Evolutionary conservation across 2,797 vertebrate genomes (phyloP).

Genomic region (Oreochromis mossambicus): DNA sequence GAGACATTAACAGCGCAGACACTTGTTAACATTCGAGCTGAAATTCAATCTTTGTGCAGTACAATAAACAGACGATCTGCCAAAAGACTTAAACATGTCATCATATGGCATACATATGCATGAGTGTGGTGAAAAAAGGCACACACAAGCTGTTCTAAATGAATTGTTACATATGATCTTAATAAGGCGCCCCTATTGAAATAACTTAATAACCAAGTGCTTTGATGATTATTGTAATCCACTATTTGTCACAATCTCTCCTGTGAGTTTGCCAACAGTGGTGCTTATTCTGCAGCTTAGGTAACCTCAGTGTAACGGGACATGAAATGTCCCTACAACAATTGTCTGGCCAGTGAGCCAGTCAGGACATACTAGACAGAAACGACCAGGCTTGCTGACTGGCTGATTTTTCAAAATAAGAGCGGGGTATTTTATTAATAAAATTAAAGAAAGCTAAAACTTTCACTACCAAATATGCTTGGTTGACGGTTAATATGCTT

Average conservation of each 20-base stretch:
- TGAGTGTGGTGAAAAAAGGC: neutral
- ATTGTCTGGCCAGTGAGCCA: neutral
- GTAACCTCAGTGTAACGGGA: neutral
- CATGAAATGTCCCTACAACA: neutral
- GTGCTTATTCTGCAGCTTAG: neutral
- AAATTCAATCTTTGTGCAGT: neutral
- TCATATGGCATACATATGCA: neutral
- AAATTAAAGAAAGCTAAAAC: neutral
- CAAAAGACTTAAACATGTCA: neutral
- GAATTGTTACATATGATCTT: neutral
- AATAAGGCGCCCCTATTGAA: neutral
- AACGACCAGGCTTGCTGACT: neutral
- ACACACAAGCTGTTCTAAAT: neutral
- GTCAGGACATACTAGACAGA: neutral
- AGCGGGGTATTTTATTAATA: neutral
- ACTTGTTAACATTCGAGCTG: constrained; percentile 1
- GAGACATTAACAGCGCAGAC: neutral
- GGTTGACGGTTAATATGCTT: neutral
- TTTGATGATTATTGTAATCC: neutral
- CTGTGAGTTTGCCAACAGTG: neutral
- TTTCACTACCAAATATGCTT: neutral
- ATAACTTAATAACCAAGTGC: neutral
- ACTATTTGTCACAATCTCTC: neutral
- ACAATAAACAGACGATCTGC: neutral
- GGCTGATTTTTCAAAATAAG: neutral